A percentile compares a stretch with the other conserved stretches of the same genome.
These are phyloP conservation scores for Urocynchramus pylzowi DNA, from an alignment of 2,113 vertebrate genomes.

Conservation along the genomic window DNA sequence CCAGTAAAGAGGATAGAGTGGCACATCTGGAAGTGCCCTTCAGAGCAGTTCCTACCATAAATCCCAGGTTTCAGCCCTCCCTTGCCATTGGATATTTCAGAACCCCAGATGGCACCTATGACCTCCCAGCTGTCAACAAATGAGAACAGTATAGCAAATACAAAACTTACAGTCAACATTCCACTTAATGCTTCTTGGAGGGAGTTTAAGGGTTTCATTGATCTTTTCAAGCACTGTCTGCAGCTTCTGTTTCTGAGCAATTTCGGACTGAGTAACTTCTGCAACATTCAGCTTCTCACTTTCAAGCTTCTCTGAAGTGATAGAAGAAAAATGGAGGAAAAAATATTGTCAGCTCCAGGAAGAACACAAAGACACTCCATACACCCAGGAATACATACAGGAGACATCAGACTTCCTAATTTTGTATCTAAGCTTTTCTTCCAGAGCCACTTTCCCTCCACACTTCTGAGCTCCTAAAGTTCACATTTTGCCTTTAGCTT, in stretches of 20 bases:
- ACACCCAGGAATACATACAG: neutral
- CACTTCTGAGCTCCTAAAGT: neutral
- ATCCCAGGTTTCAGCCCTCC: neutral
- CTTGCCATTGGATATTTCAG: neutral
- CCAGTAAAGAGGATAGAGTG: neutral
- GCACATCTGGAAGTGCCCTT: neutral
- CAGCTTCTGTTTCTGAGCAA: conserved; percentile 88
- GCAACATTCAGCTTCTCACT: conserved; percentile 87
- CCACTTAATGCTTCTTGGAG: conserved; percentile 86
- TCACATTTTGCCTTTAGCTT: neutral
- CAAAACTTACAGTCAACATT: conserved; percentile 84
- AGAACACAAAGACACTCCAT: neutral
- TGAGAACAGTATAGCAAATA: neutral
- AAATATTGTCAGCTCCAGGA: neutral
- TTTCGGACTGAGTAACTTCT: conserved; percentile 89
- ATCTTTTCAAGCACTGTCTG: conserved; percentile 90
- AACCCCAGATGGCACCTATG: neutral
- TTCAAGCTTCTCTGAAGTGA: conserved; percentile 82
- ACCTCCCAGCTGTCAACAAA: neutral
- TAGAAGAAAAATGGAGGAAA: neutral
- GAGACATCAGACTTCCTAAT: neutral
- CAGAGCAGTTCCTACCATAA: neutral
- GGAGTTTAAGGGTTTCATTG: conserved; percentile 86
- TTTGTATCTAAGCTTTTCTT: neutral
- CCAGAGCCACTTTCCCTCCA: neutral